Evolutionary conservation across 2,113 vertebrate species (phyloP).

Genomic region (Malurus elegans): DNA sequence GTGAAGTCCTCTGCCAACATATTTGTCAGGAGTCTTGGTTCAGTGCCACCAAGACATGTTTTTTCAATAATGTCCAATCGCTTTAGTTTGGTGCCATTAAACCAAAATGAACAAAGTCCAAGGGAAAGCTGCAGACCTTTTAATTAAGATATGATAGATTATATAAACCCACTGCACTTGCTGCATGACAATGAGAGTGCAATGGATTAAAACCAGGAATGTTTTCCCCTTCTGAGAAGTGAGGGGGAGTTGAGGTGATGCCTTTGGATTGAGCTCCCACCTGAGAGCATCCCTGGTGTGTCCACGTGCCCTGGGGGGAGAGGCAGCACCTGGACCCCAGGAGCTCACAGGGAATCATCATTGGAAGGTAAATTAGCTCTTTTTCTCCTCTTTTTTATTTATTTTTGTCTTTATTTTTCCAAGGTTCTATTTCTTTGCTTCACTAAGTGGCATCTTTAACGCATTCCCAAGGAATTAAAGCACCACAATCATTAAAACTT

Average conservation of each 20-base stretch:
- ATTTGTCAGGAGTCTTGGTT: slow-evolving; percentile 61
- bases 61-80: slow-evolving; percentile 39
- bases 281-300: accelerated
- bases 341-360: background rate
- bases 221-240: background rate
- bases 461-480: background rate
- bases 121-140: slow-evolving; percentile 51
- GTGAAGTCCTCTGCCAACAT: slow-evolving; percentile 32
- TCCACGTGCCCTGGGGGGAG: accelerated
- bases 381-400: background rate
- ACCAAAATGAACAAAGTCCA: slow-evolving; percentile 53
- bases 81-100: slow-evolving; percentile 21
- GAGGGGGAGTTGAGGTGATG: background rate
- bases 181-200: slow-evolving; percentile 9
- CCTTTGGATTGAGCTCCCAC: background rate
- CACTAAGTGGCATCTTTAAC: background rate
- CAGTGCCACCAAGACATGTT: slow-evolving; percentile 43
- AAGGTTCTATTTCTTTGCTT: background rate
- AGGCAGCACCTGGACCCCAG: background rate
- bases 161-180: background rate
- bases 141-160: slow-evolving; percentile 69
- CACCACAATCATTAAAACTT: background rate
- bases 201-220: background rate
- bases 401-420: background rate
- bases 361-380: background rate